phyloP scores from a whole-genome alignment of 2,797 vertebrate genomes.

The Champsocephalus esox region DNA sequence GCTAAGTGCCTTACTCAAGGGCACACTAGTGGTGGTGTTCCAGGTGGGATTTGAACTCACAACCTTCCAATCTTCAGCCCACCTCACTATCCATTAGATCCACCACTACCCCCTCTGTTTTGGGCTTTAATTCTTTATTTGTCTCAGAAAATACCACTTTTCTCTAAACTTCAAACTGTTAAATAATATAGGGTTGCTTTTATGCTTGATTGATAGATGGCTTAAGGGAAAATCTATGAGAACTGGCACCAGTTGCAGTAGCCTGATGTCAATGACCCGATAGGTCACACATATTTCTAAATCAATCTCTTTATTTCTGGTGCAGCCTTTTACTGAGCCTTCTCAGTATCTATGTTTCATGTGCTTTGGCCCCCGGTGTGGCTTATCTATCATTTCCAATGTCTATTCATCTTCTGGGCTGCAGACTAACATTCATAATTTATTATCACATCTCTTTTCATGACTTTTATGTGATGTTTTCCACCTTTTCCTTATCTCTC shows the following conservation, averaged over 20 bases:
- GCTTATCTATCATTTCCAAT: conserved; percentile 11
- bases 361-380: conserved; percentile 6
- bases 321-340: conserved; percentile 38
- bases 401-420: conserved; percentile 33
- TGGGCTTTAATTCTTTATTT: not conserved
- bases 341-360: conserved; percentile 51
- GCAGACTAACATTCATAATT: conserved; percentile 41
- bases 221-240: conserved; percentile 41
- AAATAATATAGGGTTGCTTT: not conserved
- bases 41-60: too few species aligned
- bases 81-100: too few species aligned
- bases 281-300: conserved; percentile 55
- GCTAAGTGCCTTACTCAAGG: too few species aligned
- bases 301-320: conserved; percentile 55
- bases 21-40: too few species aligned
- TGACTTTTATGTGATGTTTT: conserved; percentile 27
- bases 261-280: conserved; percentile 53
- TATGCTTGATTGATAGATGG: conserved; percentile 26
- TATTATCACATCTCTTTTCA: conserved; percentile 47
- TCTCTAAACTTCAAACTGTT: conserved; percentile 30
- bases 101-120: not conserved
- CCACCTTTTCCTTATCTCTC: conserved; percentile 21
- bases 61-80: too few species aligned
- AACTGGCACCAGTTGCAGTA: conserved; percentile 44
- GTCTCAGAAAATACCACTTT: conserved; percentile 11